These are phyloP conservation scores for Desmophyllum pertusum DNA, from an alignment of 92 coral and sea anemone genomes.

Conservation along the genomic window DNA sequence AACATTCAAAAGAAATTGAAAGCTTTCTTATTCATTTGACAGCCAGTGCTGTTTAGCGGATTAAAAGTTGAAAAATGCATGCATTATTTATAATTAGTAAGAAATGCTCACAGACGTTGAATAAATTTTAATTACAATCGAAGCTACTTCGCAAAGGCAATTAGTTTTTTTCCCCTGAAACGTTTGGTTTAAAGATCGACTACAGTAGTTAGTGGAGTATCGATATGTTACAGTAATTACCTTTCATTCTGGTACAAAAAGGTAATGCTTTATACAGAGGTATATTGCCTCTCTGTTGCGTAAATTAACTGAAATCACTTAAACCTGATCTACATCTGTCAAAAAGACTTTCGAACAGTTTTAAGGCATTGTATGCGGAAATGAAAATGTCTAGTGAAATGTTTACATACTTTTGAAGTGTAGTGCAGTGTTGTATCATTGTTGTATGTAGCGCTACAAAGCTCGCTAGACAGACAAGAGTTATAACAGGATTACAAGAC, in stretches of 20 bases:
- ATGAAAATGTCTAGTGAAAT: conserved; percentile 16
- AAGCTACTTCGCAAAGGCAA: not conserved
- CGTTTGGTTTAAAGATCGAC: not conserved
- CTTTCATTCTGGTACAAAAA: not conserved
- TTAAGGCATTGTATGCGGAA: conserved; percentile 2
- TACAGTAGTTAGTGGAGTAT: not conserved
- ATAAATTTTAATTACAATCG: not conserved
- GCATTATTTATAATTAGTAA: conserved; percentile 21
- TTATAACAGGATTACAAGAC: not conserved
- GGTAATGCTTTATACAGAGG: conserved; percentile 2
- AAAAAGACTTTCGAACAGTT: conserved; percentile 13
- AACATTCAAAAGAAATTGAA: not conserved
- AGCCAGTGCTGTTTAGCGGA: conserved; percentile 1
- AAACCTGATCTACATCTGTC: conserved; percentile 25
- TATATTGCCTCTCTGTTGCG: conserved; percentile 17
- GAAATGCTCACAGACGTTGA: not conserved
- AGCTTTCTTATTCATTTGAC: not conserved
- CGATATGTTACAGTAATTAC: not conserved
- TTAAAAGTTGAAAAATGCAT: conserved; percentile 10
- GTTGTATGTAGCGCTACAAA: not conserved
- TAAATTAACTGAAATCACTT: conserved; percentile 10
- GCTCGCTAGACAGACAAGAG: not conserved
- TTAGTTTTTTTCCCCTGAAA: not conserved
- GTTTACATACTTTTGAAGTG: conserved; percentile 9
- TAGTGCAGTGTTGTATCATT: not conserved